These are phyloP conservation scores for Siniperca scherzeri DNA, from an alignment of 2,797 vertebrate genomes.

Conservation along the genomic window DNA sequence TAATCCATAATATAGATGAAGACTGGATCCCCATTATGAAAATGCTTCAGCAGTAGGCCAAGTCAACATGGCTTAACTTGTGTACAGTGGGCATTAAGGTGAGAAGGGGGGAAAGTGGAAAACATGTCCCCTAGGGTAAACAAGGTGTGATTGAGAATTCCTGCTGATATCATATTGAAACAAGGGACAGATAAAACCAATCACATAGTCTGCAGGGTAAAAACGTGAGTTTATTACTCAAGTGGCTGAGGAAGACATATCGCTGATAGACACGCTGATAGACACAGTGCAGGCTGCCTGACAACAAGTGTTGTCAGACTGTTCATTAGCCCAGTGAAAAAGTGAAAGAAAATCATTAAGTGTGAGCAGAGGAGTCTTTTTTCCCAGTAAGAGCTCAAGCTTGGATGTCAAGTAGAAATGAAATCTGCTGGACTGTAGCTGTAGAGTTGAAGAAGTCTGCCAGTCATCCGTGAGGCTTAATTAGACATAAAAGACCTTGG, in stretches of 20 bases:
- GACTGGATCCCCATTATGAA: conserved; percentile 5
- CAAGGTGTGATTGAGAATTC: conserved; percentile 40
- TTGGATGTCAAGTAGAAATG: conserved; percentile 40
- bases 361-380: not conserved
- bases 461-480: not conserved
- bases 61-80: conserved; percentile 11
- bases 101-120: conserved; percentile 1
- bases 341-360: conserved; percentile 35
- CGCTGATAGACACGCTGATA: not conserved
- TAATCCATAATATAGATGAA: conserved; percentile 34
- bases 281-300: too few relatives aligned
- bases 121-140: conserved; percentile 42
- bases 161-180: conserved; percentile 32
- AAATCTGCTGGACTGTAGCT: conserved; percentile 14
- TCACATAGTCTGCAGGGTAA: conserved; percentile 18
- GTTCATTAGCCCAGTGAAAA: not conserved
- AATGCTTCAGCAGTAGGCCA: conserved; percentile 5
- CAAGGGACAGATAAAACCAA: conserved; percentile 22
- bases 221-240: conserved; percentile 31
- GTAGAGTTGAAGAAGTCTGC: conserved; percentile 3
- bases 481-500: not conserved
- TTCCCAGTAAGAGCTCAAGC: conserved; percentile 4
- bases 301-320: not conserved
- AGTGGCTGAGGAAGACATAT: conserved; percentile 1
- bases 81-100: conserved; percentile 8